Conservation (phyloP, 2,113 vertebrate species). For the Mystacornis crossleyi region DNA sequence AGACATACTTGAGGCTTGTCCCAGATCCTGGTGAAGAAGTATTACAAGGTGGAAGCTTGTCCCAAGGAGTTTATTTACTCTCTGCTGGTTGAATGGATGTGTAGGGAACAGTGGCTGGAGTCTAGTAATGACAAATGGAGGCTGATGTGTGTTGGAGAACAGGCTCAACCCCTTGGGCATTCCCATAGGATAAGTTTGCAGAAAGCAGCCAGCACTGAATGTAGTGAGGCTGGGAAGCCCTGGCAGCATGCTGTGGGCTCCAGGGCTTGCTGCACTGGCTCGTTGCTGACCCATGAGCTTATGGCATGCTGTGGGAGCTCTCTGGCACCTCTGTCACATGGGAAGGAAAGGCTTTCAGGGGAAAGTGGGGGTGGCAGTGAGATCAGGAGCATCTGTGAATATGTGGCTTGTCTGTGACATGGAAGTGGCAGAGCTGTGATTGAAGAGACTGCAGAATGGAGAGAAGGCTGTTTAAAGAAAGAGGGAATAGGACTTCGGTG, state of each 20-base stretch:
- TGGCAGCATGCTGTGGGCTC: background rate
- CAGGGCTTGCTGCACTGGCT: background rate
- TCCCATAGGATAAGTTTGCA: background rate
- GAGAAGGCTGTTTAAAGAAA: background rate
- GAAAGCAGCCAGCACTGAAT: background rate
- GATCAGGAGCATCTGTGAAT: background rate
- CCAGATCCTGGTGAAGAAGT: background rate
- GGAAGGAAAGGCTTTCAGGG: background rate
- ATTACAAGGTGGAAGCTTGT: background rate
- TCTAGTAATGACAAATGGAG: background rate
- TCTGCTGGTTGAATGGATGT: background rate
- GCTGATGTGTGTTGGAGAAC: background rate
- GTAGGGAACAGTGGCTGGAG: background rate
- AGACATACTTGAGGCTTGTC: background rate
- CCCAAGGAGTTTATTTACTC: background rate
- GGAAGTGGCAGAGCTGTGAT: background rate
- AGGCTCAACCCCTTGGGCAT: background rate
- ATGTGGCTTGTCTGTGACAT: background rate
- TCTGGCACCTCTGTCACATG: fast-evolving
- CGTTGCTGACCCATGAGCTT: fast-evolving
- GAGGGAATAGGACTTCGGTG: background rate
- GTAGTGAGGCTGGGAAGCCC: background rate
- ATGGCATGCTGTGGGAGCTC: background rate
- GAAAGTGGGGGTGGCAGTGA: background rate
- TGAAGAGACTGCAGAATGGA: background rate